Base-by-base conservation (phyloP, 1,140 invertebrate genomes). In the Cydia strobilella region DNA sequence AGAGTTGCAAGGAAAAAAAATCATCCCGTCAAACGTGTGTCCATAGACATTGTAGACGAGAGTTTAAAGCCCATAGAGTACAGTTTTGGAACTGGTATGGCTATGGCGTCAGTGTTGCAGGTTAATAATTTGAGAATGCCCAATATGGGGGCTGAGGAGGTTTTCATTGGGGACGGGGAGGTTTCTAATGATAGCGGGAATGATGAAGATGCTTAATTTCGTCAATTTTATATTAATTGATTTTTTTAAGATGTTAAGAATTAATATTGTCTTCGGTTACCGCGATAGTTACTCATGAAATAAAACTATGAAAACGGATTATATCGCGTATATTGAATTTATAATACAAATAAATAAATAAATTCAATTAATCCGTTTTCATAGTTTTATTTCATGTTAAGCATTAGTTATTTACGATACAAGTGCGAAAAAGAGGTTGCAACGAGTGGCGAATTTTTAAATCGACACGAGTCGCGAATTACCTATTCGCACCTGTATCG, bases 21-120 rank as follows among this genome's bases (percentile, higher is more conserved):
- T 66, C 71, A 84, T 75, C 88, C 87, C 5, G 77, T 69, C 23
- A 86, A 84, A 80, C 77, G 77, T 35, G 74, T 79, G 1, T 75
- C 78, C 76, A 84, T 80, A 83, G 88, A 89, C 35, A 87, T 84
- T 74, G 82, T 81, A 74, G 90, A 93, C 74, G 92, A 93, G 75
- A 88, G 90, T 76, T 74, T 90, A 18, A 83, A 84, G 69, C 91
- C 91, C 69, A 85, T 92, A 79, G 88, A 93, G 82, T 93, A 93
- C 75, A 93, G 85, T 76, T 91, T 93, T 20, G 93, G 93, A 0
- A 90, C 93, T 0, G 92, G 92, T 6, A 84, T 93, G 84, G 90
- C 93, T 20, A 92, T 93, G 86, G 93, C 93, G 0, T 93, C 92
- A 0, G 83, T 93, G 25, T 79, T 93, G 35, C 90, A 92, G 74